These are phyloP conservation scores for Epinotia ramella DNA, from an alignment of 2,888 invertebrate species.

Conservation along the genomic window DNA sequence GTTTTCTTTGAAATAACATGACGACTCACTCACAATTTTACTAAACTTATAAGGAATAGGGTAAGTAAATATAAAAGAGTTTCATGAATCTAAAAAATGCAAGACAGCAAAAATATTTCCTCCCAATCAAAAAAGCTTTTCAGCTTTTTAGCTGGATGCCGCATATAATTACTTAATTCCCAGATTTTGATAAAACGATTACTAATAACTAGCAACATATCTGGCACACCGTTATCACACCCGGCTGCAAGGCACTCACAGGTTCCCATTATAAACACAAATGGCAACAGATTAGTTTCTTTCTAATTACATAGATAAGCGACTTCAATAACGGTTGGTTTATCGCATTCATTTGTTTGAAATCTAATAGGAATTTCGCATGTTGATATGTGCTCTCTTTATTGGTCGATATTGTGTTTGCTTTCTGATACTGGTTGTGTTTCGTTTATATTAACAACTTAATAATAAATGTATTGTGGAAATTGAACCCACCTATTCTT, in stretches of 20 bases:
- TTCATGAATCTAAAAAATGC: not conserved
- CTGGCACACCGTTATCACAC: conserved; percentile 66
- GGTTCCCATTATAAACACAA: conserved; percentile 80
- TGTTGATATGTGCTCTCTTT: conserved; percentile 83
- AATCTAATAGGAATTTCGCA: conserved; percentile 85
- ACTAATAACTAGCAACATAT: conserved; percentile 49
- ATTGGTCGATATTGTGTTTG: conserved; percentile 84
- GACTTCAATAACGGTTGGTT: conserved; percentile 81
- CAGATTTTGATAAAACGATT: conserved; percentile 23
- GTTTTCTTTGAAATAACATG: too few relatives aligned
- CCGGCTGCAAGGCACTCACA: conserved; percentile 70
- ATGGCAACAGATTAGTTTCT: conserved; percentile 82
- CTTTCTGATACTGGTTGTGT: conserved; percentile 80
- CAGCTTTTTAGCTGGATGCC: not conserved
- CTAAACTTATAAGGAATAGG: too few relatives aligned
- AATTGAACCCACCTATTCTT: conserved; percentile 48
- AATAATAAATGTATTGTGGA: conserved; percentile 56
- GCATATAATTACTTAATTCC: not conserved
- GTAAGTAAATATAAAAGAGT: not conserved
- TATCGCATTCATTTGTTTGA: conserved; percentile 83
- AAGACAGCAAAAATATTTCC: not conserved
- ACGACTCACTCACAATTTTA: too few relatives aligned
- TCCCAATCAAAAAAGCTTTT: not conserved
- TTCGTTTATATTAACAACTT: conserved; percentile 69
- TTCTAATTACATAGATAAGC: conserved; percentile 84